Conservation (phyloP, 2,113 vertebrate species). For the Aegypius monachus region DNA sequence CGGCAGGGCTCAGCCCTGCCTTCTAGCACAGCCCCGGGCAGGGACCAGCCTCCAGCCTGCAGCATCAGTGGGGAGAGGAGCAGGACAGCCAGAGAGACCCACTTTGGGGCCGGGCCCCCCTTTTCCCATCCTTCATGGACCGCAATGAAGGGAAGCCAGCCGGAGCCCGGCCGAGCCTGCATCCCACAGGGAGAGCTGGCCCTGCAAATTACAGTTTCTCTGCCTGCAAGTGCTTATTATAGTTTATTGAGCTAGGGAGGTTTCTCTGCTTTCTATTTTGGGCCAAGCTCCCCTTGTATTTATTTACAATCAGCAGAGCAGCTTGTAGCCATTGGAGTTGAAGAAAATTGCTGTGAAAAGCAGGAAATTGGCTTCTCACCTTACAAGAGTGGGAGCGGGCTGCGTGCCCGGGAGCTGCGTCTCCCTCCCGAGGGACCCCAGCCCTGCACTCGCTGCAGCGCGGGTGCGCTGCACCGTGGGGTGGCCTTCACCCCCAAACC, state of each 20-base stretch:
- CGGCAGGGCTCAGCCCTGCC: neutral
- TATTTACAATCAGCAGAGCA: conserved; percentile 29
- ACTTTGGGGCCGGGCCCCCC: accelerated
- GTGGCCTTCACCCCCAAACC: too few species aligned
- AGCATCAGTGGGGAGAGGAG: neutral
- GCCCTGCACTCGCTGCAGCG: neutral
- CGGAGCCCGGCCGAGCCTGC: accelerated
- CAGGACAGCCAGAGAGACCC: neutral
- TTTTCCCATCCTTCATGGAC: neutral
- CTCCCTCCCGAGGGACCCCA: neutral
- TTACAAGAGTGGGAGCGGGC: accelerated
- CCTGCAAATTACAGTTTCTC: conserved; percentile 1
- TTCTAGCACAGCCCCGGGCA: neutral
- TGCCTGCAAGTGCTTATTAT: conserved; percentile 17
- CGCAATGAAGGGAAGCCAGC: accelerated
- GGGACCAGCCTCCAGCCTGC: neutral
- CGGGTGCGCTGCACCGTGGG: accelerated
- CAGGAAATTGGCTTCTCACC: conserved; percentile 16
- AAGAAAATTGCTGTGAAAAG: conserved; percentile 28
- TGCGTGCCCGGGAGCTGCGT: accelerated
- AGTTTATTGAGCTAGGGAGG: conserved; percentile 17
- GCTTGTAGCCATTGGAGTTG: neutral
- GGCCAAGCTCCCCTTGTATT: conserved; percentile 17
- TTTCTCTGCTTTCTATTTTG: conserved; percentile 31
- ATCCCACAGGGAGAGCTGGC: neutral